Percentiles rank a stretch among this genome's conserved stretches.
These are phyloP conservation scores for Sebastes glaucus DNA, from an alignment of 2,797 vertebrate species.

Conservation along the genomic window DNA sequence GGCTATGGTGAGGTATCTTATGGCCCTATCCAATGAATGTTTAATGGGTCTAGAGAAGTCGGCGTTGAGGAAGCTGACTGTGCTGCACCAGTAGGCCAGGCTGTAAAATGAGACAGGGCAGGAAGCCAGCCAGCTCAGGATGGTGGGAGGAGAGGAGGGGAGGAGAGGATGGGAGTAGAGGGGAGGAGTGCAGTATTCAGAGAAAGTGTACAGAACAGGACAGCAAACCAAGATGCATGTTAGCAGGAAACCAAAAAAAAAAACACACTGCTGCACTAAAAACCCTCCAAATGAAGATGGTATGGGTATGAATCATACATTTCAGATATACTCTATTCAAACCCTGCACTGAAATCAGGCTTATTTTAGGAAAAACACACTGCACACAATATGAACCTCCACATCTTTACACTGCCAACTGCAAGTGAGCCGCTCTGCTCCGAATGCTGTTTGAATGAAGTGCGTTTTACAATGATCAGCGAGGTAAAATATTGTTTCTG, in stretches of 20 bases:
- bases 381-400: not conserved
- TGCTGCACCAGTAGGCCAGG: constrained; percentile 73
- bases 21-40: constrained; percentile 79
- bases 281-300: constrained; percentile 4
- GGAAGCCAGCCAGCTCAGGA: constrained; percentile 60
- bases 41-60: constrained; percentile 78
- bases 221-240: constrained; percentile 4
- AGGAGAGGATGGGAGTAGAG: not conserved
- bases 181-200: constrained; percentile 26
- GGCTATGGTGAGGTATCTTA: constrained; percentile 71
- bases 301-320: not conserved
- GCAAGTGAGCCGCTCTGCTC: not conserved
- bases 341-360: constrained; percentile 1
- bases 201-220: constrained; percentile 17
- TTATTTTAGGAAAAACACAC: not conserved
- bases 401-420: not conserved
- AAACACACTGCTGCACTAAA: constrained; percentile 19
- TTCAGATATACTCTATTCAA: not conserved
- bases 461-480: no score
- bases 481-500: no score
- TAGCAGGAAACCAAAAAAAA: constrained; percentile 35
- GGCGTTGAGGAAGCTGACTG: constrained; percentile 72
- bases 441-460: no score
- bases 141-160: constrained; percentile 7
- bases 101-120: constrained; percentile 80